Evolutionary conservation across 2,888 invertebrate genomes (phyloP).

Genomic region (Lycocerus yunnanus): DNA sequence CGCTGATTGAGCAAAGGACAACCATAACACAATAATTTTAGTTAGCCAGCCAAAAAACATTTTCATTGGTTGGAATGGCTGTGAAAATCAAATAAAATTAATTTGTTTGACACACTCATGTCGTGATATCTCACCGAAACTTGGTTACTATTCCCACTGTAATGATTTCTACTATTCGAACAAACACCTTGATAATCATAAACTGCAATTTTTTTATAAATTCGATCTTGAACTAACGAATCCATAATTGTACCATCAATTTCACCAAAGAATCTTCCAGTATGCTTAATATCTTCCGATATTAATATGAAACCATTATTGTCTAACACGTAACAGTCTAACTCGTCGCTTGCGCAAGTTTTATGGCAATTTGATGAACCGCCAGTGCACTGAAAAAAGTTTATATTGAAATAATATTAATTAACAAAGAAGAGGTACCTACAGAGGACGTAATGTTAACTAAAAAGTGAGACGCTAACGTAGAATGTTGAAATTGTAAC

Average conservation of each 20-base stretch:
- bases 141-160: conserved; percentile 59
- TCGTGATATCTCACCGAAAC: conserved; percentile 50
- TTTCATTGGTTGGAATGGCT: conserved; percentile 63
- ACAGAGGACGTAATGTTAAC: conserved; percentile 88
- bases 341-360: conserved; percentile 83
- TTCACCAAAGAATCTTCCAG: conserved; percentile 92
- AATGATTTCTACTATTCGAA: conserved; percentile 69
- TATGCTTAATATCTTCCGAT: conserved; percentile 83
- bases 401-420: neutral
- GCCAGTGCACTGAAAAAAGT: conserved; percentile 67
- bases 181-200: conserved; percentile 91
- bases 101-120: too few relatives aligned
- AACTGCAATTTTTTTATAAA: conserved; percentile 85
- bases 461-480: conserved; percentile 77
- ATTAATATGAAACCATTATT: conserved; percentile 94
- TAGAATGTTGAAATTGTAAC: conserved; percentile 82
- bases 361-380: conserved; percentile 74
- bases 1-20: conserved; percentile 57
- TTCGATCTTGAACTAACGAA: conserved; percentile 85
- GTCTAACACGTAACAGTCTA: conserved; percentile 92
- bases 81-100: conserved; percentile 36
- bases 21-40: conserved; percentile 59
- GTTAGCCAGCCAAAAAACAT: conserved; percentile 62
- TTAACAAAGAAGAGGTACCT: conserved; percentile 43
- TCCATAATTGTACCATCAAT: conserved; percentile 95